Conservation (phyloP, 2,888 invertebrate genomes). For the Tachina lurida region DNA sequence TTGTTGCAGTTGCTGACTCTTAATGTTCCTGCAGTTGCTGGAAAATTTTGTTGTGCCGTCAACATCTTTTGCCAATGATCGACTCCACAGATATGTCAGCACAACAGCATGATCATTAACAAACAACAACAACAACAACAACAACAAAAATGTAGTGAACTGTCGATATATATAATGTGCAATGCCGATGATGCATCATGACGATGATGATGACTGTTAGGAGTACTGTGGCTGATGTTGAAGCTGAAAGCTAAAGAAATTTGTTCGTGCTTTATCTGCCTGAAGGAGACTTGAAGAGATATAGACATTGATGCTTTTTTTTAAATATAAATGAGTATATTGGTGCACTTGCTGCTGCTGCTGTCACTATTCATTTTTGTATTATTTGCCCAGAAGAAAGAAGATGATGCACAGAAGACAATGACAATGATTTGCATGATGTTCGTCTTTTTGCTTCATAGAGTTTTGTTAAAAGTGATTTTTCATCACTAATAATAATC, state of each 20-base stretch:
- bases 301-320: slow-evolving; percentile 63
- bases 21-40: slow-evolving; percentile 14
- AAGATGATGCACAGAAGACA: background rate
- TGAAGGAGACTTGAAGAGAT: slow-evolving; percentile 51
- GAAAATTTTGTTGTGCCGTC: slow-evolving; percentile 29
- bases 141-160: slow-evolving; percentile 55
- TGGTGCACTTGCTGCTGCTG: slow-evolving; percentile 54
- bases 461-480: slow-evolving; percentile 64
- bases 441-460: slow-evolving; percentile 1
- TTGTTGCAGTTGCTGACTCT: slow-evolving; percentile 30
- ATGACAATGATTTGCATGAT: slow-evolving; percentile 57
- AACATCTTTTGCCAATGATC: slow-evolving; percentile 57
- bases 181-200: slow-evolving; percentile 55
- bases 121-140: slow-evolving; percentile 51
- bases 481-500: slow-evolving; percentile 68
- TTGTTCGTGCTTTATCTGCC: slow-evolving; percentile 33
- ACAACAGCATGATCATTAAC: slow-evolving; percentile 59
- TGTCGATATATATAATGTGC: slow-evolving; percentile 70
- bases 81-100: slow-evolving; percentile 63
- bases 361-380: slow-evolving; percentile 22
- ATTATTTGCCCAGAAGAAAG: background rate
- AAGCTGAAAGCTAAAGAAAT: slow-evolving; percentile 34
- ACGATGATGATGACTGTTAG: slow-evolving; percentile 38
- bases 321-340: background rate
- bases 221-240: slow-evolving; percentile 30